Evolutionary conservation across 2,888 invertebrate genomes (phyloP).

Genomic region (Protonemura montana): DNA sequence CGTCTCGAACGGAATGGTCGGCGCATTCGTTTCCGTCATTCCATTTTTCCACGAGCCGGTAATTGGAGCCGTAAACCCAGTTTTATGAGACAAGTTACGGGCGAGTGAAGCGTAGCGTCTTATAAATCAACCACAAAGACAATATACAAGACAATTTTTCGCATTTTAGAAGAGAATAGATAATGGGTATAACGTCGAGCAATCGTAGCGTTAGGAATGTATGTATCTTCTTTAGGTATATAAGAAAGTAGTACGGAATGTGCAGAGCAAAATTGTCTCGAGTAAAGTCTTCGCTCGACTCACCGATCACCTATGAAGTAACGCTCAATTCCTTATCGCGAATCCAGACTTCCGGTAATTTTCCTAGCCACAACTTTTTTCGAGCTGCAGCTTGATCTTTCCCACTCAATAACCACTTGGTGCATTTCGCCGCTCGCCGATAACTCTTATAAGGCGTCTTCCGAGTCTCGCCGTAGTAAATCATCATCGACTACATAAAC

Average conservation of each 20-base stretch:
- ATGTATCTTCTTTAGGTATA: too few relatives aligned
- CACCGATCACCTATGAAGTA: too few relatives aligned
- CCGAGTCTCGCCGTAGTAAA: background rate
- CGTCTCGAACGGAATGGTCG: background rate
- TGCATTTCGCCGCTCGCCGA: background rate
- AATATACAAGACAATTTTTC: background rate
- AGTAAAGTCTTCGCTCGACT: too few relatives aligned
- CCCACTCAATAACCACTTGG: background rate
- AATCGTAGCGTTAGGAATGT: background rate
- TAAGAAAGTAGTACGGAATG: too few relatives aligned
- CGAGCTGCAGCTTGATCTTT: background rate
- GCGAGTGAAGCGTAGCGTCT: background rate
- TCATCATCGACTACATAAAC: background rate
- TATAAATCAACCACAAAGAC: background rate
- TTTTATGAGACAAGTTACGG: background rate
- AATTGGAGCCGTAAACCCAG: background rate
- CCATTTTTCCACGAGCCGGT: background rate
- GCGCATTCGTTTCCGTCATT: background rate
- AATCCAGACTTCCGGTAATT: too few relatives aligned
- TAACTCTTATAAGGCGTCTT: background rate
- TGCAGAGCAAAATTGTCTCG: too few relatives aligned
- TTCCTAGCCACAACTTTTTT: too few relatives aligned
- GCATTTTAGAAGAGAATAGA: background rate
- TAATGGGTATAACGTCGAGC: background rate
- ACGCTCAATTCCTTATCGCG: too few relatives aligned